phyloP scores from a whole-genome alignment of 1,140 invertebrate species.

The Penaeus vannamei region DNA sequence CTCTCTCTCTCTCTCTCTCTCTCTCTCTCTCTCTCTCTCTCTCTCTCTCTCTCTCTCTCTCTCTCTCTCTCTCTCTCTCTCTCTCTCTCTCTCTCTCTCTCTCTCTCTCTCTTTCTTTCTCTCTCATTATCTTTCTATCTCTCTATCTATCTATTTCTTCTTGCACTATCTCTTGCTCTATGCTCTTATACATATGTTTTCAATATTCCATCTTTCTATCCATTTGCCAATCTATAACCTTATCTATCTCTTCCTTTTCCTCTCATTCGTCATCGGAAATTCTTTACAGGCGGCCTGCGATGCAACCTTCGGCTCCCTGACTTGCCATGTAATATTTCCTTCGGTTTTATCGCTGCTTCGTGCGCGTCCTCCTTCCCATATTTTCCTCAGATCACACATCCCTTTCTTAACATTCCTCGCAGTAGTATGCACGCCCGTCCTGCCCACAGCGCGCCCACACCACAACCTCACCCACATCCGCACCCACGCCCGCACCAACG shows the following conservation, averaged over 20 bases:
- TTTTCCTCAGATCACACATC: no score
- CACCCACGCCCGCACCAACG: no score
- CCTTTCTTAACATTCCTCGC: no score
- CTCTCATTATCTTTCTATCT: not conserved
- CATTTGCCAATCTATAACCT: not conserved
- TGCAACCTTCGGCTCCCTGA: not conserved
- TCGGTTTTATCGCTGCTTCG: no score
- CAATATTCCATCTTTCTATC: not conserved
- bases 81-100: not conserved
- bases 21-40: not conserved
- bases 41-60: constrained; percentile 27
- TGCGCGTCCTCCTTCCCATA: no score
- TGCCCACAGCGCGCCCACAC: no score
- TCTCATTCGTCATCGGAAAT: not conserved
- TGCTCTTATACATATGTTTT: not conserved
- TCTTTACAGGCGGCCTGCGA: not conserved
- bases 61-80: not conserved
- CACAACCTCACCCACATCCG: no score
- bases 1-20: not conserved
- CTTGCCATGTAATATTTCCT: no score
- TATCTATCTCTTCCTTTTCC: not conserved
- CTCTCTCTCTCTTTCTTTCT: not conserved
- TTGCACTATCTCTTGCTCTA: not conserved
- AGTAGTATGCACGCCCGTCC: no score
- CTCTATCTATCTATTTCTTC: not conserved